Conservation (phyloP, 2,113 vertebrate genomes). For the Pachypanchax playfairii region DNA sequence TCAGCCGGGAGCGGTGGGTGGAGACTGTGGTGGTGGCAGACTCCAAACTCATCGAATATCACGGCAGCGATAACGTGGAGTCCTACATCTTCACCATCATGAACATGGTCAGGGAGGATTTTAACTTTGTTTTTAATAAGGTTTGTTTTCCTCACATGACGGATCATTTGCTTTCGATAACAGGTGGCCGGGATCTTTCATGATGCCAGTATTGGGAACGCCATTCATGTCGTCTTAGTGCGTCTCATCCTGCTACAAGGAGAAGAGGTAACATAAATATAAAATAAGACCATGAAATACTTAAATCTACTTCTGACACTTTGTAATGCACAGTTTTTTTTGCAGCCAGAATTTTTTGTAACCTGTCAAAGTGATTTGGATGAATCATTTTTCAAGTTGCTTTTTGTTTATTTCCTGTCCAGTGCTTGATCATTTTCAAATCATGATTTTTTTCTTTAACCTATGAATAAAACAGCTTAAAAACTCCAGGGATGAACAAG, state of each 20-base stretch:
- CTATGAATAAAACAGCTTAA: too few species aligned
- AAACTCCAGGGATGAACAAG: too few species aligned
- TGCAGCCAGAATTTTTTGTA: too few species aligned
- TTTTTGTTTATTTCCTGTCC: too few species aligned
- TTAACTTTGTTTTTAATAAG: too few species aligned
- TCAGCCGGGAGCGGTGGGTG: constrained; percentile 96
- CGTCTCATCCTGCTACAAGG: constrained; percentile 94
- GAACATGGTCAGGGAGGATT: constrained; percentile 88
- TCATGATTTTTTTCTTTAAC: too few species aligned
- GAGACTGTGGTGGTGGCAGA: constrained; percentile 97
- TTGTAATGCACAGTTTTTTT: too few species aligned
- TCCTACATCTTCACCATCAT: constrained; percentile 98
- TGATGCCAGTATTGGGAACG: constrained; percentile 95
- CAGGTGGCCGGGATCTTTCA: constrained; percentile 96
- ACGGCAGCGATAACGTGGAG: constrained; percentile 91
- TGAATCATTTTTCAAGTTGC: too few species aligned
- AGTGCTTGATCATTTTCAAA: too few species aligned
- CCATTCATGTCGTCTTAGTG: constrained; percentile 93
- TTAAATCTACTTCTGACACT: too few species aligned
- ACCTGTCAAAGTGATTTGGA: too few species aligned
- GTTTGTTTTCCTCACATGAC: background rate
- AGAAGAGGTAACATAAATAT: constrained; percentile 85
- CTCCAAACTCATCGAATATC: constrained; percentile 94
- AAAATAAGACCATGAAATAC: too few species aligned
- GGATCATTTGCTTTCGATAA: constrained; percentile 1